Evolutionary conservation across 2,888 invertebrate species (phyloP).

Genomic region (Lamellibrachia satsuma): DNA sequence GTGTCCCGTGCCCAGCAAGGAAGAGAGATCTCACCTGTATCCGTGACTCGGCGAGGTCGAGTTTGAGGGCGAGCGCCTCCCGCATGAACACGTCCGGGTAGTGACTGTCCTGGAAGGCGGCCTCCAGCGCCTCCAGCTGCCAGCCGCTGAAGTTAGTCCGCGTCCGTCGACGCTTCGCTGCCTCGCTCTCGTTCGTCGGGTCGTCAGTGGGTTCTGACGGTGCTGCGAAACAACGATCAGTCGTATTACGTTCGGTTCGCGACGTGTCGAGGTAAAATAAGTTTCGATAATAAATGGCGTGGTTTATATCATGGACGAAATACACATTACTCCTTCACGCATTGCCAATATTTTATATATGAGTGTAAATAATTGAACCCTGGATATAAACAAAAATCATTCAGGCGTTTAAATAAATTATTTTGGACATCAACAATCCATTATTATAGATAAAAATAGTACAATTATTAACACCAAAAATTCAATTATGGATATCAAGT

Average conservation of each 20-base stretch:
- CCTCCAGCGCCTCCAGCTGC: constrained; percentile 80
- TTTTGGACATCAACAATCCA: neutral
- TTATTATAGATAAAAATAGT: neutral
- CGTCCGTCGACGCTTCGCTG: constrained; percentile 59
- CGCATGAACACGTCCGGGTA: constrained; percentile 99
- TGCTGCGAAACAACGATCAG: neutral
- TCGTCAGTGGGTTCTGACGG: neutral
- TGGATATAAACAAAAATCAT: neutral
- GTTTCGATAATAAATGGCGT: neutral
- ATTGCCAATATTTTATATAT: neutral
- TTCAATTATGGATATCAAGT: neutral
- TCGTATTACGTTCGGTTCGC: neutral
- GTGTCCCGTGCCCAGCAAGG: neutral
- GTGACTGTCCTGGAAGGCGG: constrained; percentile 92
- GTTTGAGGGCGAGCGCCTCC: constrained; percentile 93
- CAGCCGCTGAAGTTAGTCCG: constrained; percentile 73
- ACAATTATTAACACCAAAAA: neutral
- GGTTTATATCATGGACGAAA: neutral
- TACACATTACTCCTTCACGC: neutral
- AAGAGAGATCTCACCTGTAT: constrained; percentile 83
- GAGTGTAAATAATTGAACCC: neutral
- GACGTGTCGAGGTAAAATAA: neutral
- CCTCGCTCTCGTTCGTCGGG: constrained; percentile 14
- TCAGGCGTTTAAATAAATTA: too few species aligned
- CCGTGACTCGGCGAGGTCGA: constrained; percentile 96